A percentile compares a stretch with the other conserved stretches of the same genome.
phyloP scores from a whole-genome alignment of 2,113 vertebrate species.

The Anguilla japonica region DNA sequence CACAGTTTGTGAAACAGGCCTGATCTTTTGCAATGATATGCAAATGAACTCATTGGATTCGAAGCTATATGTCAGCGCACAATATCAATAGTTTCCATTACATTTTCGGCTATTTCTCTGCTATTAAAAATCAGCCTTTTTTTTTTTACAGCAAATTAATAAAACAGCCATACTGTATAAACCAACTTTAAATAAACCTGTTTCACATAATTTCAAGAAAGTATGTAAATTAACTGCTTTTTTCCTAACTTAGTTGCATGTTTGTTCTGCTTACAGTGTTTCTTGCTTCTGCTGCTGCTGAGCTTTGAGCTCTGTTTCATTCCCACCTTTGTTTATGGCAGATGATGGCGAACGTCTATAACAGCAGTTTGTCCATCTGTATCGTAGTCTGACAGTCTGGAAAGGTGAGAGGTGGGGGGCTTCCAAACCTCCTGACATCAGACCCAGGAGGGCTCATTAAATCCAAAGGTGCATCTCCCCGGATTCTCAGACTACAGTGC shows the following conservation, averaged over 20 bases:
- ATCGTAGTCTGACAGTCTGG: neutral
- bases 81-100: neutral
- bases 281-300: neutral
- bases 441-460: slow-evolving; percentile 44
- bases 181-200: too few relatives aligned
- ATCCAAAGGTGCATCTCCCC: neutral
- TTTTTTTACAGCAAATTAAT: neutral
- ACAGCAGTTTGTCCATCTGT: neutral
- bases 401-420: neutral
- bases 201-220: too few relatives aligned
- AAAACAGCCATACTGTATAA: too few relatives aligned
- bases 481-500: neutral
- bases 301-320: neutral
- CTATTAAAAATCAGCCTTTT: neutral
- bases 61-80: neutral
- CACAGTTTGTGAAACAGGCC: neutral
- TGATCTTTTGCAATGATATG: slow-evolving; percentile 3
- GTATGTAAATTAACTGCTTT: neutral
- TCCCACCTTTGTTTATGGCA: neutral
- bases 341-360: neutral
- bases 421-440: slow-evolving; percentile 8
- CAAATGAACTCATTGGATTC: neutral
- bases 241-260: neutral
- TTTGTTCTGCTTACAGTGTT: neutral
- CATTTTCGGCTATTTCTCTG: neutral